These are phyloP conservation scores for Notechis scutatus DNA, from an alignment of 2,113 vertebrate genomes.

Conservation along the genomic window DNA sequence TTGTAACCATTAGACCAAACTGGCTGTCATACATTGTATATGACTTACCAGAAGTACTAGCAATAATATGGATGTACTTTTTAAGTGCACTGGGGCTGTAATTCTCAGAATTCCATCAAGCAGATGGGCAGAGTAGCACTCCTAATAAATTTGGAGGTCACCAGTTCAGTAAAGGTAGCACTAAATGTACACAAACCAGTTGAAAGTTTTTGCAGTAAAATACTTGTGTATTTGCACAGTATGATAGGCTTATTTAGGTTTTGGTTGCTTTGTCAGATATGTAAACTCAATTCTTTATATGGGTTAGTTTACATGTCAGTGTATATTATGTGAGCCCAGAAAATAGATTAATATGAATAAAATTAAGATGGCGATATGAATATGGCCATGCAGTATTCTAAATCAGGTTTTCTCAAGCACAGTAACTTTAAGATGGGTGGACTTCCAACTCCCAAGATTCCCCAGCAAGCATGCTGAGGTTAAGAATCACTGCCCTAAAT, in stretches of 20 bases:
- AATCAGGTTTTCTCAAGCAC: background rate
- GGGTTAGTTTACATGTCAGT: background rate
- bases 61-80: background rate
- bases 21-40: background rate
- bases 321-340: background rate
- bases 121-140: background rate
- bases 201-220: background rate
- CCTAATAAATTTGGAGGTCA: background rate
- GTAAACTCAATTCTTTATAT: background rate
- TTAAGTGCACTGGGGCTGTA: background rate
- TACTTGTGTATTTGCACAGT: background rate
- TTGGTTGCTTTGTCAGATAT: background rate
- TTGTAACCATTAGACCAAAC: background rate
- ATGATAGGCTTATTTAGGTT: background rate
- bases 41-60: background rate
- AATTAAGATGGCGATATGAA: background rate
- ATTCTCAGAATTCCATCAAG: background rate
- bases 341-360: background rate
- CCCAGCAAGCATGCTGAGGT: background rate
- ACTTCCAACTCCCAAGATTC: background rate
- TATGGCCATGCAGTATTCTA: background rate
- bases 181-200: background rate
- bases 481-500: background rate
- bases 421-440: background rate
- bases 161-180: background rate